A percentile compares a stretch with the other conserved stretches of the same genome.
Evolutionary conservation across 2,797 vertebrate genomes (phyloP).

Genomic region (Meriones psammophilus): DNA sequence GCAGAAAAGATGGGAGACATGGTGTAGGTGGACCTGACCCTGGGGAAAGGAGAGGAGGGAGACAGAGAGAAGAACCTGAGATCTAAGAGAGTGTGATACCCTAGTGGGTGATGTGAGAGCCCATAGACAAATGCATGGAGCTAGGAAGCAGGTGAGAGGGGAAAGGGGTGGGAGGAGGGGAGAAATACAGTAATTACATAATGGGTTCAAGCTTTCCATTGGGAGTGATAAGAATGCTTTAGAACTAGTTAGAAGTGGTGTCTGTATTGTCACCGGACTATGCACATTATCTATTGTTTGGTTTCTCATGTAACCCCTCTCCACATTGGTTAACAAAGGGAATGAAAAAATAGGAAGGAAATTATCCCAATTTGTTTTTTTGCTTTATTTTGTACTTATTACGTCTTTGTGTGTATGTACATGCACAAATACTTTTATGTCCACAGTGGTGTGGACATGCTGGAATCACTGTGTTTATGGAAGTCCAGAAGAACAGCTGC

Average conservation of each 20-base stretch:
- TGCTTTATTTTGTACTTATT: neutral
- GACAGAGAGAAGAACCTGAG: neutral
- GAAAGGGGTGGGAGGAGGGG: neutral
- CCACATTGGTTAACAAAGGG: neutral
- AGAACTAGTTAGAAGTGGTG: neutral
- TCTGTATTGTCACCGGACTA: too few relatives aligned
- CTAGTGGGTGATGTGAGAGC: neutral
- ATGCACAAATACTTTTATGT: neutral
- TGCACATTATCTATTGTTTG: neutral
- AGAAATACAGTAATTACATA: neutral
- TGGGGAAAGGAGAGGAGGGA: neutral
- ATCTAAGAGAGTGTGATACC: neutral
- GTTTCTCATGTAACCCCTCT: neutral
- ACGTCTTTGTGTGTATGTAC: neutral
- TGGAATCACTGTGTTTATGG: neutral
- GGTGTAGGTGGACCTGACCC: neutral
- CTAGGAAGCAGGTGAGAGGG: neutral
- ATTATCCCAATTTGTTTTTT: neutral
- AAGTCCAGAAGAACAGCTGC: neutral
- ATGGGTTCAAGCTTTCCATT: neutral
- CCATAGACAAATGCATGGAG: neutral
- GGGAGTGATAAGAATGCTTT: neutral
- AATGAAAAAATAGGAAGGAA: neutral
- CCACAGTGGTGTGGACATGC: neutral
- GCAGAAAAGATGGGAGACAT: neutral